These are phyloP conservation scores for Axinella damicornis DNA, from an alignment of 37 sponge, comb jelly and placozoan genomes.

Conservation along the genomic window DNA sequence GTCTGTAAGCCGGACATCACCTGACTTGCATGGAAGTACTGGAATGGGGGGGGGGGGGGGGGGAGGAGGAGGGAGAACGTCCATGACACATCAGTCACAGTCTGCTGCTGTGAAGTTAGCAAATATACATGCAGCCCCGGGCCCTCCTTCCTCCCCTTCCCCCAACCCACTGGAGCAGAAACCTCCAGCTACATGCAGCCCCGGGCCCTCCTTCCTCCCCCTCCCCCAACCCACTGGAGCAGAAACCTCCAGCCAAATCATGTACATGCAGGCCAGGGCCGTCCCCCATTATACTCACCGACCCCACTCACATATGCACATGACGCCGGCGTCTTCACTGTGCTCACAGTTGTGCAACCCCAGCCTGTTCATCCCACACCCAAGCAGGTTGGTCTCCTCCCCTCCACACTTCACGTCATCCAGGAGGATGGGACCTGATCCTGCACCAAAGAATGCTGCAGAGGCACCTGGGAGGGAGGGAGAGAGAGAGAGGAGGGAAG, in stretches of 20 bases:
- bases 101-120: too few species aligned
- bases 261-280: background rate
- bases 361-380: background rate
- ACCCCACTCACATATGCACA: slow-evolving; percentile 49
- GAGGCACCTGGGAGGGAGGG: background rate
- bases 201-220: background rate
- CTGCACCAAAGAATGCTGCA: slow-evolving; percentile 39
- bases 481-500: too few species aligned
- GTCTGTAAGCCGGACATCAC: slow-evolving; percentile 10
- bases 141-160: background rate
- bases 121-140: too few species aligned
- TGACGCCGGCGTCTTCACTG: slow-evolving; percentile 53
- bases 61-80: too few species aligned
- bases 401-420: slow-evolving; percentile 58
- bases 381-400: slow-evolving; percentile 18
- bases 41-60: background rate
- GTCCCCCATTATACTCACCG: too few species aligned
- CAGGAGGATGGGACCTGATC: slow-evolving; percentile 45
- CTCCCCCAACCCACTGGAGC: too few species aligned
- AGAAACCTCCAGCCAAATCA: too few species aligned
- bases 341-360: slow-evolving; percentile 44
- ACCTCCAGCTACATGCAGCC: too few species aligned
- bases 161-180: too few species aligned
- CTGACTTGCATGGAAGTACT: slow-evolving; percentile 35
- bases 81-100: too few species aligned